phyloP scores from a whole-genome alignment of 2,888 invertebrate genomes.

The Chrysolina oricalcia region DNA sequence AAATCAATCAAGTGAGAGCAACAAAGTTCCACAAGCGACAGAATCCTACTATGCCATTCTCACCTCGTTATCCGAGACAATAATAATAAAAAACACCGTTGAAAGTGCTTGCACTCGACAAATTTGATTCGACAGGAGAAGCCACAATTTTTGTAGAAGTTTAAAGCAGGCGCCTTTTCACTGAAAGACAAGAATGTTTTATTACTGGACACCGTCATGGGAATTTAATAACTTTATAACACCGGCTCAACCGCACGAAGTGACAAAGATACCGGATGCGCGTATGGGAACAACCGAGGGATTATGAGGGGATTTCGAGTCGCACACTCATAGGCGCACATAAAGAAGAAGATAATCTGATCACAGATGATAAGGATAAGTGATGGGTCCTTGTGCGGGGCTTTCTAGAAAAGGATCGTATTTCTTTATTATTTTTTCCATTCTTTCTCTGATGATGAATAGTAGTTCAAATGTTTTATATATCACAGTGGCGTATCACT shows the following conservation, averaged over 20 bases:
- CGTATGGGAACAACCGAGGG: not conserved
- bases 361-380: not conserved
- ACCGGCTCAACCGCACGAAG: constrained; percentile 12
- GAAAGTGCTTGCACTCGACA: not conserved
- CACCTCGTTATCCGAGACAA: not conserved
- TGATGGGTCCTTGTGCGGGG: not conserved
- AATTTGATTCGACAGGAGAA: constrained; percentile 23
- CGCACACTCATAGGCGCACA: not conserved
- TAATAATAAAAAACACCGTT: not conserved
- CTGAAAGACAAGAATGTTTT: constrained; percentile 16
- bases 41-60: not conserved
- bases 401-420: not conserved
- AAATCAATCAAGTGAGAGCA: too few species aligned
- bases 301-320: not conserved
- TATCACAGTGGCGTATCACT: too few species aligned
- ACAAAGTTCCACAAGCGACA: not conserved
- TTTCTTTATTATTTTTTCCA: not conserved
- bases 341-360: constrained; percentile 27
- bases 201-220: constrained; percentile 14
- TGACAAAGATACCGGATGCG: constrained; percentile 6
- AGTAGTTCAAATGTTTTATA: too few species aligned
- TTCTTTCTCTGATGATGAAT: too few species aligned
- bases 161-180: not conserved
- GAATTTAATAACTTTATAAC: constrained; percentile 20
- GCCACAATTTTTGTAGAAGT: constrained; percentile 23